Evolutionary conservation across 2,797 vertebrate species (phyloP), one percentile per base, ranked within the genome.

Genomic region (Semotilus atromaculatus): DNA sequence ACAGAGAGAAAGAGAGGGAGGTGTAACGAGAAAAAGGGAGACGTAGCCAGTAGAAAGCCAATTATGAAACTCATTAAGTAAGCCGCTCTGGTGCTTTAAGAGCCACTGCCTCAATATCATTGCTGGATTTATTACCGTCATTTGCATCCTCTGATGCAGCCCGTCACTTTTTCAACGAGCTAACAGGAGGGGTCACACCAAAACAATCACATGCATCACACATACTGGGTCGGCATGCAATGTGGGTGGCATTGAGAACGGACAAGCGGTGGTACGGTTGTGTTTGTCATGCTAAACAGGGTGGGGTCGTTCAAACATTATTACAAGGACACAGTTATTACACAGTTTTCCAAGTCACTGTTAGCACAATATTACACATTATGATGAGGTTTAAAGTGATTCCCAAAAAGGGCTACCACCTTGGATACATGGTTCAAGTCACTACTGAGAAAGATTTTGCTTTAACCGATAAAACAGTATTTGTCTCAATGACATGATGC

Each of bases 51-150:
- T 93, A 90, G 93, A 92, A 85, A 94, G 93, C 92, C 94, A 95
- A 94, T 95, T 95, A 95, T 93, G 88, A 91, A 95, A 95, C 90
- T 94, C 94, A 94, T 95, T 95, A 94, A 94, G 92, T 92, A 93
- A 93, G 91, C 93, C 89, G 91, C 93, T 90, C 90, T 85, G 88
- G 85, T 81, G 91, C 93, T 93, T 93, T 93, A 92, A 94, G 93
- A 91, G 85, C 86, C 92, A 88, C 86, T 88, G 88, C 81, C 85
- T 81, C 81, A 77, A 81, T 87, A 76, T 87, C 88, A 89, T 90
- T 86, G 83, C 87, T 89, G 88, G 88, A 90, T 93, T 91, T 91
- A 87, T 88, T 58, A 80, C 88, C n/a, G 48, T 88, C 71, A 87
- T 85, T 87, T 88, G 80, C 87, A 90, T 88, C 71, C 86, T 87